These are phyloP conservation scores for Cavia aperea DNA, from an alignment of 2,113 vertebrate genomes.

Conservation along the genomic window DNA sequence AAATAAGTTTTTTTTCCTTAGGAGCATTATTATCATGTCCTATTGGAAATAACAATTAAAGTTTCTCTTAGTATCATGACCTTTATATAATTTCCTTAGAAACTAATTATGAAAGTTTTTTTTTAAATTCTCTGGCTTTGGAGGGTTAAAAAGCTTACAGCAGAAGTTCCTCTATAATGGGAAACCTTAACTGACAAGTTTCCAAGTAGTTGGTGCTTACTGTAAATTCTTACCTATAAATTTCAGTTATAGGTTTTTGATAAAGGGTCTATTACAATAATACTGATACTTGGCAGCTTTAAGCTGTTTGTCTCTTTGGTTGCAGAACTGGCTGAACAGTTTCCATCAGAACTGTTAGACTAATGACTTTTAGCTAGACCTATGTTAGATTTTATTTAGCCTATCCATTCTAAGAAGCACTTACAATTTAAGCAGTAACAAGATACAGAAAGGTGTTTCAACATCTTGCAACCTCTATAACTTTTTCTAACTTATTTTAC, in stretches of 20 bases:
- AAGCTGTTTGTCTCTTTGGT: slow-evolving; percentile 43
- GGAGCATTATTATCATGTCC: slow-evolving; percentile 24
- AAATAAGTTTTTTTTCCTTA: slow-evolving; percentile 9
- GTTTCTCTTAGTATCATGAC: slow-evolving; percentile 44
- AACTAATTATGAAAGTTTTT: slow-evolving; percentile 67
- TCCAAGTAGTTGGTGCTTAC: slow-evolving; percentile 65
- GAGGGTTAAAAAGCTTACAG: slow-evolving; percentile 54
- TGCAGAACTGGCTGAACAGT: slow-evolving; percentile 48
- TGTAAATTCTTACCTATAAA: slow-evolving; percentile 57
- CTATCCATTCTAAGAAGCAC: slow-evolving; percentile 45
- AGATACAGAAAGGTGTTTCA: not conserved
- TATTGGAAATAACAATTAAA: slow-evolving; percentile 34
- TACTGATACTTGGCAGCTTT: slow-evolving; percentile 60
- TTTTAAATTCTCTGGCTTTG: slow-evolving; percentile 42
- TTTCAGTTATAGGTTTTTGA: slow-evolving; percentile 62
- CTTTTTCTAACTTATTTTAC: slow-evolving; percentile 37
- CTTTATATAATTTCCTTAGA: slow-evolving; percentile 62
- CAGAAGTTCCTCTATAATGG: slow-evolving; percentile 47
- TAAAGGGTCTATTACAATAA: slow-evolving; percentile 65
- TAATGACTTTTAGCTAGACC: slow-evolving; percentile 30
- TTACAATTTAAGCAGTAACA: not conserved
- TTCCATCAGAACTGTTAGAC: slow-evolving; percentile 58
- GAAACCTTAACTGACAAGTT: slow-evolving; percentile 70
- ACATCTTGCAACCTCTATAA: not conserved
- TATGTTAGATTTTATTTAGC: not conserved